Conservation (phyloP, 1,140 invertebrate genomes). For the Tribolium castaneum region DNA sequence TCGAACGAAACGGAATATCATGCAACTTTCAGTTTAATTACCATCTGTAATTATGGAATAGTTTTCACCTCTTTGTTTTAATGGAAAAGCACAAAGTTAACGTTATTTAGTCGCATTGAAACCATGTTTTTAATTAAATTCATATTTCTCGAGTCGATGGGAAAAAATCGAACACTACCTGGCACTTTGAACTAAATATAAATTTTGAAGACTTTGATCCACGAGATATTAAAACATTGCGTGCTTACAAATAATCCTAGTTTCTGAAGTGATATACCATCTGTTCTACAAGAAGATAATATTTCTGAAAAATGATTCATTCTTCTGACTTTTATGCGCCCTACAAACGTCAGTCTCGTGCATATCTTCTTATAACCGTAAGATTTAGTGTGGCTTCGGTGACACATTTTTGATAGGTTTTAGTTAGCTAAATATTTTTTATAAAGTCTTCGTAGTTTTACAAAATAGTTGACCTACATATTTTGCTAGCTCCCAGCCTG, state of each 20-base stretch:
- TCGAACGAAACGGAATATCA: background rate
- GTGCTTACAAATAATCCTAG: background rate
- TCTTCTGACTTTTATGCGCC: background rate
- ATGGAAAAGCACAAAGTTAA: background rate
- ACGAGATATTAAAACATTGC: conserved; percentile 10
- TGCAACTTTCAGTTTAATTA: background rate
- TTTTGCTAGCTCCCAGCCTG: background rate
- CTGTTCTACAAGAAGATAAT: conserved; percentile 5
- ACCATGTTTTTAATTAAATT: background rate
- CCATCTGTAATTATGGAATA: background rate
- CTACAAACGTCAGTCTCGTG: background rate
- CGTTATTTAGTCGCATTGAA: background rate
- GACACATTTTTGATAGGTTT: too few species aligned
- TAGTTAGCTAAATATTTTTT: too few species aligned
- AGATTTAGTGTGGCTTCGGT: background rate
- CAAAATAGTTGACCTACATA: background rate
- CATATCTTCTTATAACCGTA: background rate
- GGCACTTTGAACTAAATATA: background rate
- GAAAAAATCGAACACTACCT: background rate
- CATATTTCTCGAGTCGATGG: background rate
- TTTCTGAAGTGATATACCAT: background rate
- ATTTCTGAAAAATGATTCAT: background rate
- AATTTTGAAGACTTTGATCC: background rate
- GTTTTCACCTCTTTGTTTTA: background rate
- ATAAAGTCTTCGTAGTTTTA: background rate